phyloP scores from a whole-genome alignment of 2,797 vertebrate genomes.

The Bufotes viridis region DNA sequence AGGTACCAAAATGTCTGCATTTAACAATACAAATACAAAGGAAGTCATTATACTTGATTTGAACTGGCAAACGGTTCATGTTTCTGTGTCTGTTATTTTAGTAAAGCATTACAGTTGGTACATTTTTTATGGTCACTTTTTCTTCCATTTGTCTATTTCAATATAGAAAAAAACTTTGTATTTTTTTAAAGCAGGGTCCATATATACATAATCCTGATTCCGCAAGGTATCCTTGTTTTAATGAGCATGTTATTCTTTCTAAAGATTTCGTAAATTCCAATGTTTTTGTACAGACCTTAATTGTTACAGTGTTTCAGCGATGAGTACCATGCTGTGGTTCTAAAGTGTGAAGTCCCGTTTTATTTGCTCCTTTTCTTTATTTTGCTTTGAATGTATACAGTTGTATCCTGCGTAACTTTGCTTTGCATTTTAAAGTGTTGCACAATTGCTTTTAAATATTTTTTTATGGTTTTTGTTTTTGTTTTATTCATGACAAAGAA shows the following conservation, averaged over 20 bases:
- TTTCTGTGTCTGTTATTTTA: constrained; percentile 18
- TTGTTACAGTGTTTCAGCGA: constrained; percentile 78
- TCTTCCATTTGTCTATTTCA: constrained; percentile 75
- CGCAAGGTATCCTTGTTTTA: constrained; percentile 78
- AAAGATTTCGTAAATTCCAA: constrained; percentile 77
- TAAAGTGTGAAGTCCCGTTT: constrained; percentile 75
- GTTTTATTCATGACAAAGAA: constrained; percentile 75
- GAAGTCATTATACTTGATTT: constrained; percentile 1
- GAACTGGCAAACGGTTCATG: constrained; percentile 1
- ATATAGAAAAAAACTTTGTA: constrained; percentile 73
- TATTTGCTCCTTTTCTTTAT: constrained; percentile 36
- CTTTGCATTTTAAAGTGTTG: constrained; percentile 90
- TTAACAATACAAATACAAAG: not conserved
- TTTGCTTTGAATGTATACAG: constrained; percentile 81
- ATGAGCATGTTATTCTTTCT: constrained; percentile 82
- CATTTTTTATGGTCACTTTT: constrained; percentile 62
- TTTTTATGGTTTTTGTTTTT: constrained; percentile 52
- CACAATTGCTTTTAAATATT: constrained; percentile 78
- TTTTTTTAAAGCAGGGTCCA: constrained; percentile 72
- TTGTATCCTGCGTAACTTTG: constrained; percentile 82
- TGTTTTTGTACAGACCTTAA: constrained; percentile 81
- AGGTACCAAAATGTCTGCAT: constrained; percentile 28
- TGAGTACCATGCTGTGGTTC: constrained; percentile 82
- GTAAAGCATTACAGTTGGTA: constrained; percentile 24
- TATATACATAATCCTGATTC: constrained; percentile 70